Conservation (phyloP, 2,797 vertebrate species). For the Thunnus albacares region DNA sequence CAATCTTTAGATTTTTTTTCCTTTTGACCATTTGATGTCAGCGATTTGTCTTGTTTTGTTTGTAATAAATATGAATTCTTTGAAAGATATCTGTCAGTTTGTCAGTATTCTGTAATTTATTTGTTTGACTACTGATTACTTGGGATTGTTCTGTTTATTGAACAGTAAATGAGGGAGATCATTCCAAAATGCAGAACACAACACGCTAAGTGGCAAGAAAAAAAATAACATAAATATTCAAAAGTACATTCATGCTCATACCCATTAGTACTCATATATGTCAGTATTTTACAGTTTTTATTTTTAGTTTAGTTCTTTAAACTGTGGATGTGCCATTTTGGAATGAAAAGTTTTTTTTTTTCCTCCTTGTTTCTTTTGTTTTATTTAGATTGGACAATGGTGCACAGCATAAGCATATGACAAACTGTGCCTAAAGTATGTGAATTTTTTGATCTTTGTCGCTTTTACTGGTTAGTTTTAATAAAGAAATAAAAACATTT, state of each 20-base stretch:
- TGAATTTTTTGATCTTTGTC: constrained; percentile 54
- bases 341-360: constrained; percentile 3
- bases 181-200: constrained; percentile 53
- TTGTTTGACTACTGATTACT: constrained; percentile 87
- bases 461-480: constrained; percentile 50
- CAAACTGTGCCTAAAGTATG: constrained; percentile 51
- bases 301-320: constrained; percentile 13
- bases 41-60: constrained; percentile 40
- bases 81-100: constrained; percentile 59
- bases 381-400: constrained; percentile 70
- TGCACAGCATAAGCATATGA: constrained; percentile 82
- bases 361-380: neutral
- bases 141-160: constrained; percentile 73
- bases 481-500: constrained; percentile 63
- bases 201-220: constrained; percentile 20
- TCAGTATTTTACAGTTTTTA: neutral
- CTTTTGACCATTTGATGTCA: constrained; percentile 25
- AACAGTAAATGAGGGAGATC: constrained; percentile 63
- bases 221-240: neutral
- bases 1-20: constrained; percentile 6
- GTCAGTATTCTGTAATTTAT: constrained; percentile 87
- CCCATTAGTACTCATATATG: neutral
- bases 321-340: constrained; percentile 49
- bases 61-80: constrained; percentile 49
- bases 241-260: neutral